Evolutionary conservation across 64 coral and sea anemone genomes (phyloP), one percentile per base, ranked within the genome.

Genomic region (Pocillopora verrucosa): DNA sequence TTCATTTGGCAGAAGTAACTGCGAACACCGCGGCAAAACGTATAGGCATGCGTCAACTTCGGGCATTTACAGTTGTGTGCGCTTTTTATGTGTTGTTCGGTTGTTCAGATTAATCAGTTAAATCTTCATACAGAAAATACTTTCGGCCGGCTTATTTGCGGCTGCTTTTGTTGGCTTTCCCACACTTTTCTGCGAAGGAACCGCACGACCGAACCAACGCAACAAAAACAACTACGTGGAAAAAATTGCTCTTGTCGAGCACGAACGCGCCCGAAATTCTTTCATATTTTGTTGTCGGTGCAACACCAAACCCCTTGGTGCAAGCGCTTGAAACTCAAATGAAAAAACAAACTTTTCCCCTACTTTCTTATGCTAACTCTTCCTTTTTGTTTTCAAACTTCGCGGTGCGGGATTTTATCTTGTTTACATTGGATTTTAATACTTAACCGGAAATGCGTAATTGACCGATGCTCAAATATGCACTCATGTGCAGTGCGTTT

Each of bases 391-490:
- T 79, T 79, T 79, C 56, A 60, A 79, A 79, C 76, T 58, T 60
- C 56, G 76, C 76, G 51, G 76, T 79, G 19, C 65, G 17, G 65
- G 65, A 79, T 79, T 79, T 79, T 79, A 79, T n/a, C 56, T 60
- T 58, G 51, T 79, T 79, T 25, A 79, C 76, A 79, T 60, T 59
- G 51, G 76, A 59, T 79, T 79, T 68, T 58, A 79, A 79, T 60
- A 58, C 19, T 20, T 26, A 58, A 79, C 56, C 76, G 56, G 76
- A 79, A 79, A 79, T 79, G 51, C 56, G 76, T 79, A 79, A 79
- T 79, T 58, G 9, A 58, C 76, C n/a, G 56, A 79, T 58, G 76
- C 76, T 45, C 7, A 56, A 77, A 77, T 77, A 57, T 51, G 45
- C 11, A 56, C 37, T 77, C 45, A 77, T 77, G 76, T 9, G 38